These are phyloP conservation scores for Neelides folsomi DNA, from an alignment of 2,888 invertebrate genomes.

Conservation along the genomic window DNA sequence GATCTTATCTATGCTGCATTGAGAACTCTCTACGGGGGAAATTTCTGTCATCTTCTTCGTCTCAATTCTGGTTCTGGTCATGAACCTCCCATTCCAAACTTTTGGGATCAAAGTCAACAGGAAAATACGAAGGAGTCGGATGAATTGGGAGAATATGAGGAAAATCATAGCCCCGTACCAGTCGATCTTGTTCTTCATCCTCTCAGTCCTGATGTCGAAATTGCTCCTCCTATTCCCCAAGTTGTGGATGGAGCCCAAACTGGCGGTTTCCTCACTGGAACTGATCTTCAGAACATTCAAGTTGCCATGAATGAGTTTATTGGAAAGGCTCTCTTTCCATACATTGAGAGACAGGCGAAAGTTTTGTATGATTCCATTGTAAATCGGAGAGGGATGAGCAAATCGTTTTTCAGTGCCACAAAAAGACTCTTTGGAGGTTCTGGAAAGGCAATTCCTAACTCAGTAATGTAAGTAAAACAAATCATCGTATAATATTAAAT, in stretches of 20 bases:
- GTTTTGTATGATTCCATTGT: conserved; percentile 59
- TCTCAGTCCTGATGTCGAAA: conserved; percentile 21
- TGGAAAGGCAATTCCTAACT: conserved; percentile 35
- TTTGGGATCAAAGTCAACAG: conserved; percentile 10
- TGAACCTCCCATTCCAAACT: conserved; percentile 12
- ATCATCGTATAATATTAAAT: too few species aligned
- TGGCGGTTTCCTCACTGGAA: conserved; percentile 60
- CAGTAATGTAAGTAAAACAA: conserved; percentile 70
- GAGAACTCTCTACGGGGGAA: conserved; percentile 71
- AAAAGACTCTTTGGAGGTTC: conserved; percentile 78
- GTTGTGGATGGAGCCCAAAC: background rate
- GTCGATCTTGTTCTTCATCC: conserved; percentile 22
- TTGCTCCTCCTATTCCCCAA: background rate
- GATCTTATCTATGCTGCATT: conserved; percentile 68
- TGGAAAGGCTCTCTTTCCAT: conserved; percentile 71
- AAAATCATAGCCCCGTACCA: background rate
- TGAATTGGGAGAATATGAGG: conserved; percentile 3
- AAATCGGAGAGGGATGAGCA: conserved; percentile 68
- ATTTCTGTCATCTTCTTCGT: conserved; percentile 74
- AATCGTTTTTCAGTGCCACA: conserved; percentile 83
- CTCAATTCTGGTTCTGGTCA: conserved; percentile 48
- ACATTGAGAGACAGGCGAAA: conserved; percentile 76
- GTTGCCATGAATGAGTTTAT: conserved; percentile 77
- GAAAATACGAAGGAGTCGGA: background rate
- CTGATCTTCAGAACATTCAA: conserved; percentile 73